Base-by-base conservation (phyloP, 2,888 invertebrate species). In the Hypolimnas misippus region DNA sequence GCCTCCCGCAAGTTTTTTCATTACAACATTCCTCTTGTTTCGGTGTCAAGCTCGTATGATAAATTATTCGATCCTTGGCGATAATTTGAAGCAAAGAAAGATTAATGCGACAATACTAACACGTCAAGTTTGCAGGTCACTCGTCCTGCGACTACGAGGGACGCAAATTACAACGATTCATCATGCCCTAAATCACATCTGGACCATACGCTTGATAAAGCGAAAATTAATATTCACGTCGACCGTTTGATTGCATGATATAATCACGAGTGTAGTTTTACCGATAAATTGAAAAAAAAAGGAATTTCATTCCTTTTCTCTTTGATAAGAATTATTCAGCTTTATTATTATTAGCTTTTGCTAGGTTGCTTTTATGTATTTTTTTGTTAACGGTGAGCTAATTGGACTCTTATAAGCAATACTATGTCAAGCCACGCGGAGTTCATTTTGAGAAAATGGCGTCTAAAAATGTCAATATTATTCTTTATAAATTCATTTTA, bases 81-180 rank as follows among this genome's bases (percentile, higher is more conserved):
- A 56, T 51, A 56, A 56, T 56, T 56, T 62, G 35, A 62, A 55
- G 54, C 65, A 67, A 65, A 67, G 57, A 64, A 62, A 65, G 57
- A 63, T 67, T 66, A 63, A 66, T 66, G 66, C 25, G 63, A 21
- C 56, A 62, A 42, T 54, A 58, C 62, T 61, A 65, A 67, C 61
- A 53, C 58, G 61, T 55, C 61, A 66, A 68, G 63, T 62, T 66
- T 66, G 61, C 53, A 63, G 69, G 67, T 65, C 53, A 57, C 51
- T 59, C 61, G 51, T 54, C 66, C 65, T 63, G 56, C 58, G 66
- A 65, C 57, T 65, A 67, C 65, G 62, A 51, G 64, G 60, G 63
- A 57, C 59, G 58, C 60, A 70, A 73, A 73, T 73, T 73, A 71
- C 66, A 73, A 73, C 72, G 62, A 73, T 74, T 71, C 70, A 72